Base-by-base conservation (phyloP, 2,888 invertebrate species). In the Oegoconia quadripuncta region DNA sequence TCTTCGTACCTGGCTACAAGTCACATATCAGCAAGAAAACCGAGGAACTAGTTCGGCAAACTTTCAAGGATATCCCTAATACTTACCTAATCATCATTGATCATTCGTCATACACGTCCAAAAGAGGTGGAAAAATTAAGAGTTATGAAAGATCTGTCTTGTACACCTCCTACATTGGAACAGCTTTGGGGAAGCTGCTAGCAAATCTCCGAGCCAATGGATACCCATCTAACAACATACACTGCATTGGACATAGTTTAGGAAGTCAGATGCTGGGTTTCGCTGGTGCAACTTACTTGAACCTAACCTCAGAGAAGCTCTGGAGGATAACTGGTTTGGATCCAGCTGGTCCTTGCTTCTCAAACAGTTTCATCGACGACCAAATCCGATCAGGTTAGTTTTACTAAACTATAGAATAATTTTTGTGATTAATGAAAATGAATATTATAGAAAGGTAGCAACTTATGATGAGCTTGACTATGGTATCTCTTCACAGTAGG, bases 331-430 rank as follows among this genome's bases (percentile, higher is more conserved):
- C 86, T 2, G 87, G 75, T 0, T 59, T 86, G 2, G 87, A 87
- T 45, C 87, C 87, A 9, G 87, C 87, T 0, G 87, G 87, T 0
- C 87, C 87, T 16, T 87, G 86, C 49, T 87, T 84, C 34, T 78
- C 83, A 0, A 83, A 84, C 44, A 68, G 73, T 22, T 58, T 74
- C 0, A 69, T 76, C 1, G 67, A 80, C 13, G 73, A 88, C 26
- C 82, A 90, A 42, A 68, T 91, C 1, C 74, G 89, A 41, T 78
- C 83, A 22, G 82, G 84, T 2, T n/a, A n/a, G n/a, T n/a, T n/a
- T n/a, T n/a, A n/a, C n/a, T n/a, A n/a, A n/a, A n/a, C n/a, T n/a
- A n/a, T n/a, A n/a, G n/a, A n/a, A n/a, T n/a, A n/a, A n/a, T n/a
- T n/a, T n/a, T n/a, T n/a, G n/a, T n/a, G n/a, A n/a, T n/a, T n/a